Base-by-base conservation (phyloP, 2,113 vertebrate genomes). In the Elephantulus edwardii region DNA sequence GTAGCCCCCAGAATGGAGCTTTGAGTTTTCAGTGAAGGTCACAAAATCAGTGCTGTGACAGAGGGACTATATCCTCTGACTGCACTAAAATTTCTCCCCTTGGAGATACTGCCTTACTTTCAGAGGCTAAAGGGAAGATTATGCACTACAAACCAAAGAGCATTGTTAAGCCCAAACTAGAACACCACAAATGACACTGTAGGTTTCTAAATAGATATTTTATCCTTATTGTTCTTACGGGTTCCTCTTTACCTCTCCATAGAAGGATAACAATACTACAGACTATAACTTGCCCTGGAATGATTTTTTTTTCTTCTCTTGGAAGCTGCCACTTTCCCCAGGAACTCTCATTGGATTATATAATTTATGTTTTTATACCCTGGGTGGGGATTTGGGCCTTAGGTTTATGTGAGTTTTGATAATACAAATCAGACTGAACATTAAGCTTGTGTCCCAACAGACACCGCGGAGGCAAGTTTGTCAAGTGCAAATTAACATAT, bases 401-500 rank as follows among this genome's bases (percentile, higher is more conserved):
- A 38, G 75, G 70, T 92, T 92, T 93, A 83, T 72, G 30, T 86
- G 80, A 87, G 48, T 93, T 87, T 92, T 64, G 71, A 70, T 92
- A 90, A 89, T 84, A 66, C 22, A 87, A 89, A 28, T 70, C 24
- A 83, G 60, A 68, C 30, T 74, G 68, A 5, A 6, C 77, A 72
- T 82, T 93, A 71, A 92, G 75, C 89, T 48, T 44, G 64, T 50
- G 78, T 91, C 88, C 90, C 75, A 93, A 48, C 9, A 48, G 79
- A 48, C 42, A 60, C 24, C 4, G 22, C 76, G 48, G 74, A 89
- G 87, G 81, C 64, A 83, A 78, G 75, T 91, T 90, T 92, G 60
- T 88, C 91, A 91, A 89, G 84, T 93, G 83, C 82, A 94, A 96
- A 94, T 96, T 93, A 93, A 52, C 82, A 86, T 88, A 83, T 46